Base-by-base conservation (phyloP, 2,888 invertebrate species). In the Phalangium opilio region DNA sequence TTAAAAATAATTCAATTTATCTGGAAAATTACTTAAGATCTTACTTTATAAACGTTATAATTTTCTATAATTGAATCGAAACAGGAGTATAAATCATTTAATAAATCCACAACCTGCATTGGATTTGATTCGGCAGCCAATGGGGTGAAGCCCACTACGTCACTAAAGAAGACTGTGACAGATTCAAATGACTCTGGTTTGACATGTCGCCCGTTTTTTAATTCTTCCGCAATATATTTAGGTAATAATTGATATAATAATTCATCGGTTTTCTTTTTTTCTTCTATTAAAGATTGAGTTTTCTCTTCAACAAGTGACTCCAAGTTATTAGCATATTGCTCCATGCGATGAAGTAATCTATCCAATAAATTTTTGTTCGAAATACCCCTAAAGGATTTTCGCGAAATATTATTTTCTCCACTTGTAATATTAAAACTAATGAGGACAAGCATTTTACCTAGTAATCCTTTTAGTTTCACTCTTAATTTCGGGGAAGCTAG, bases 401-500 rank as follows among this genome's bases (percentile, higher is more conserved):
- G n/a, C n/a, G n/a, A n/a, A n/a, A n/a, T n/a, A n/a, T n/a, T n/a
- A n/a, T n/a, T n/a, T n/a, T n/a, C n/a, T n/a, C n/a, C n/a, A n/a
- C n/a, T n/a, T n/a, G n/a, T n/a, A n/a, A n/a, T n/a, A n/a, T n/a
- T n/a, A n/a, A 21, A n/a, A n/a, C n/a, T n/a, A n/a, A n/a, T n/a
- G n/a, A n/a, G n/a, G n/a, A n/a, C n/a, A n/a, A n/a, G n/a, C n/a
- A n/a, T n/a, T 8, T 39, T 42, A 52, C 52, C 51, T 54, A 1
- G 55, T 57, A 11, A 57, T 55, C 21, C 44, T 45, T 18, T 44
- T 85, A 1, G 89, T 71, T 47, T 78, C 72, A 3, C 81, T 71
- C 44, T 83, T 71, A 11, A 86, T 81, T n/a, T 78, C 75, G 44
- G 81, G 68, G 55, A 86, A 76, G 57, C 84, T 86, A 0, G 87